Evolutionary conservation across 2,888 invertebrate species (phyloP).

Genomic region (Protodeltote pygarga): DNA sequence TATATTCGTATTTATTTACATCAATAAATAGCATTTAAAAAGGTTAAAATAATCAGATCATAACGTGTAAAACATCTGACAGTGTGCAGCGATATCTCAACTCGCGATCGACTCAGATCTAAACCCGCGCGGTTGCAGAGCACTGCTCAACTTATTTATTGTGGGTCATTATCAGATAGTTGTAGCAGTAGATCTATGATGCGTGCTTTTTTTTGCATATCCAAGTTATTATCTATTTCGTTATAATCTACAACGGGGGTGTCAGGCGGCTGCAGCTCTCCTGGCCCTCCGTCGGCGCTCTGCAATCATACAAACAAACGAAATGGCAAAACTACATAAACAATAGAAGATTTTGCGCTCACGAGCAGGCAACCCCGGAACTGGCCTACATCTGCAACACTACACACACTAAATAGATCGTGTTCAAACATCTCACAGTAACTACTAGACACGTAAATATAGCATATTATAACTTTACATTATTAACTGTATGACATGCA

Average conservation of each 20-base stretch:
- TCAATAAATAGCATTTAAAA: conserved; percentile 33
- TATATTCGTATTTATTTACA: conserved; percentile 36
- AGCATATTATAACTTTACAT: conserved; percentile 41
- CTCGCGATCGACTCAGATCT: conserved; percentile 25
- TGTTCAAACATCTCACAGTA: conserved; percentile 53
- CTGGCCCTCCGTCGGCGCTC: conserved; percentile 63
- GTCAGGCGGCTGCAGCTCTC: conserved; percentile 62
- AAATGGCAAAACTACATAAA: conserved; percentile 78
- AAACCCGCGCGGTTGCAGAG: conserved; percentile 31
- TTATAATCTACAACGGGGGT: conserved; percentile 71
- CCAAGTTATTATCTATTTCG: conserved; percentile 50
- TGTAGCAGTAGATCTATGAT: conserved; percentile 38
- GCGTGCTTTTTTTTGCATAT: conserved; percentile 60
- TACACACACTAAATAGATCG: conserved; percentile 75
- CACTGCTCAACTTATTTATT: conserved; percentile 61
- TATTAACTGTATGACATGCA: conserved; percentile 54
- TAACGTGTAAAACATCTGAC: conserved; percentile 8
- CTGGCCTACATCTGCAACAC: conserved; percentile 84
- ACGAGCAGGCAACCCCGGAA: conserved; percentile 73
- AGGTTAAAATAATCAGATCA: conserved; percentile 36
- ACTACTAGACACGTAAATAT: conserved; percentile 44
- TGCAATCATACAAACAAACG: conserved; percentile 84
- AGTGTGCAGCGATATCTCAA: conserved; percentile 1
- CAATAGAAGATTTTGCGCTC: conserved; percentile 51
- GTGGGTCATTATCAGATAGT: conserved; percentile 52